phyloP scores from a whole-genome alignment of 2,888 invertebrate species.

The Incurvaria masculella region DNA sequence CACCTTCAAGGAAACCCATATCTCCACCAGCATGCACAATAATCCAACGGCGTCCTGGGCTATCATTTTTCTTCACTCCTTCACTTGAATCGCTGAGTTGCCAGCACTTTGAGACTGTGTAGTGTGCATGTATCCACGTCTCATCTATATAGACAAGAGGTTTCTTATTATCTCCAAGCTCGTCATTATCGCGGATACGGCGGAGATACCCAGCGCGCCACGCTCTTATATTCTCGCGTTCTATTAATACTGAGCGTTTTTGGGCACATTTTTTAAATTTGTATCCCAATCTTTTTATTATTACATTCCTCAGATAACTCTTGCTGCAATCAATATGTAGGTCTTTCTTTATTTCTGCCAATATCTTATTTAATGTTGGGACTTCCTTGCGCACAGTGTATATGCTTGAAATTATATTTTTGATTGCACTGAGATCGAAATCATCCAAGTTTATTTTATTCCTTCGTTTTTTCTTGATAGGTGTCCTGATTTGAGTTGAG shows the following conservation, averaged over 20 bases:
- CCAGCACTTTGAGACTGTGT: background rate
- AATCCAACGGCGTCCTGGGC: background rate
- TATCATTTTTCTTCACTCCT: background rate
- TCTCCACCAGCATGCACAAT: background rate
- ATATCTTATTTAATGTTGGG: slow-evolving; percentile 17
- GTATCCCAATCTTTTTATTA: too few relatives aligned
- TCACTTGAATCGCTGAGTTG: background rate
- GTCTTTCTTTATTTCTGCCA: background rate
- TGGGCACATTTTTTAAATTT: slow-evolving; percentile 14
- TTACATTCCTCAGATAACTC: too few relatives aligned
- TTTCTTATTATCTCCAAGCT: slow-evolving; percentile 8
- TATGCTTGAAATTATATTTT: slow-evolving; percentile 17
- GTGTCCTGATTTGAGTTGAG: slow-evolving; percentile 16
- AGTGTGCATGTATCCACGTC: background rate
- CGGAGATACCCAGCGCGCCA: slow-evolving; percentile 16
- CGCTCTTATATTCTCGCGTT: slow-evolving; percentile 14
- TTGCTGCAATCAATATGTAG: background rate
- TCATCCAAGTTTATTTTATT: slow-evolving; percentile 13
- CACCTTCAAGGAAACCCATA: background rate
- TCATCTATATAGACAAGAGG: background rate
- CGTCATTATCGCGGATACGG: slow-evolving; percentile 1
- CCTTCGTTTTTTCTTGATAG: slow-evolving; percentile 14
- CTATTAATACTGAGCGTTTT: slow-evolving; percentile 11
- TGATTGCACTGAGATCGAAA: slow-evolving; percentile 14
- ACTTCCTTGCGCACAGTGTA: slow-evolving; percentile 16